phyloP scores from a whole-genome alignment of 2,888 invertebrate species.

The Gastrophysa polygoni region DNA sequence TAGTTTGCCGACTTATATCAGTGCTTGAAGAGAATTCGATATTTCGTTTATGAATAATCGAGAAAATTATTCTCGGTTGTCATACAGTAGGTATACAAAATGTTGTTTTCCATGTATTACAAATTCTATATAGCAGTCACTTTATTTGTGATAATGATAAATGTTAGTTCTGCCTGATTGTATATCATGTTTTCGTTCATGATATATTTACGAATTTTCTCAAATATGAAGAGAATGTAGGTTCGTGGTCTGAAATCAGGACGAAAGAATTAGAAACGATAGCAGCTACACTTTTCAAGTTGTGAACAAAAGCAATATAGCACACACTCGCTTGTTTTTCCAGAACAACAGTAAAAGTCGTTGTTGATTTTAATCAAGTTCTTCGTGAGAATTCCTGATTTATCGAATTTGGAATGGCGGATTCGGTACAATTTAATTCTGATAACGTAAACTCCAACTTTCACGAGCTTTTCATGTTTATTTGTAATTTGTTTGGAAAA shows the following conservation, averaged over 20 bases:
- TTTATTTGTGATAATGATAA: too few relatives aligned
- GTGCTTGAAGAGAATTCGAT: too few relatives aligned
- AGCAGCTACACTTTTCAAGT: not conserved
- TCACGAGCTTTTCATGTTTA: constrained; percentile 25
- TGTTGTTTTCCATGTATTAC: too few relatives aligned
- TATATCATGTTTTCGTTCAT: too few relatives aligned
- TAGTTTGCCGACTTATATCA: too few relatives aligned
- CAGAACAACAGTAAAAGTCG: constrained; percentile 12
- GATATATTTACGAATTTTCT: too few relatives aligned
- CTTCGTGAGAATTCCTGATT: constrained; percentile 18
- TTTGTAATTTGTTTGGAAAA: constrained; percentile 23
- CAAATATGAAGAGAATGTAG: too few relatives aligned
- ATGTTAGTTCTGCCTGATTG: too few relatives aligned
- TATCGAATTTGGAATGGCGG: constrained; percentile 18
- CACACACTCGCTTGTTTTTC: not conserved
- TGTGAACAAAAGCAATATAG: constrained; percentile 2
- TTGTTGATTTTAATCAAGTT: constrained; percentile 16
- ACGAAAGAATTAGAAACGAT: not conserved
- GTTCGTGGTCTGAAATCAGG: not conserved
- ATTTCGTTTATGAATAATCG: too few relatives aligned
- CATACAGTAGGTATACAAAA: too few relatives aligned
- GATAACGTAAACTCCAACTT: constrained; percentile 19
- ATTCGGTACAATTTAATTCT: constrained; percentile 18
- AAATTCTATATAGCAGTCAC: too few relatives aligned
- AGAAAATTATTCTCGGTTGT: too few relatives aligned